Base-by-base conservation (phyloP, 2,797 vertebrate genomes). In the Gobionotothen gibberifrons region DNA sequence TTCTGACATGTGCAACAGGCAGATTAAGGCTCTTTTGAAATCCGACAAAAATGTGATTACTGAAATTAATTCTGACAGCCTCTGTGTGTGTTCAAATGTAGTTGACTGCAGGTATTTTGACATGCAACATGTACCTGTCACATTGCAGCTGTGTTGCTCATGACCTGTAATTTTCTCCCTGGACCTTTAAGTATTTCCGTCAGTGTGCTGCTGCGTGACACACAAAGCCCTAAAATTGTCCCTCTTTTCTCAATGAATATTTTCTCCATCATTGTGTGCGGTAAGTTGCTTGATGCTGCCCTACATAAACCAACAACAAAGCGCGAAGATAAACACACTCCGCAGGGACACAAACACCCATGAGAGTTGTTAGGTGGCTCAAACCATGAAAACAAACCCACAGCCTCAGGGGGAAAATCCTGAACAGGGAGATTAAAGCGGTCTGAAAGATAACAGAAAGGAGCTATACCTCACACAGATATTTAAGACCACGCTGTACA, bases 311-410 rank as follows among this genome's bases (percentile, higher is more conserved):
- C 56, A 74, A 64, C 78, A 82, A 59, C 46, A 67, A 73, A 77
- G 68, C 43, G 14, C 3, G 0, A 52, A 72, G 58, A 76, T 69
- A 63, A 81, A 72, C 72, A 22, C 32, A 57, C 36, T 26, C 71
- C 2, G 3, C 64, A 19, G 56, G 60, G 55, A 64, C n/a, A 5
- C 29, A 1, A 1, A 69, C 51, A 61, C 64, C 70, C 70, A 29
- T 0, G 0, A 17, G 68, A 78, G 47, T 26, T 42, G 54, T 73
- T 48, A 36, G 51, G 40, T 72, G 61, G 47, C 70, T 75, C 32
- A 54, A 59, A 74, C 21, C 44, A 72, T 57, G 43, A 76, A 79
- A 76, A 77, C 19, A 80, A 85, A 72, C n/a, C 16, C 51, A 29
- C 17, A 0, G 9, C 51, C 9, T 7, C 39, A 11, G 16, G 64